Percentiles rank a stretch among this genome's conserved stretches.
These are phyloP conservation scores for Uloborus diversus DNA, from an alignment of 1,140 invertebrate genomes.

Conservation along the genomic window DNA sequence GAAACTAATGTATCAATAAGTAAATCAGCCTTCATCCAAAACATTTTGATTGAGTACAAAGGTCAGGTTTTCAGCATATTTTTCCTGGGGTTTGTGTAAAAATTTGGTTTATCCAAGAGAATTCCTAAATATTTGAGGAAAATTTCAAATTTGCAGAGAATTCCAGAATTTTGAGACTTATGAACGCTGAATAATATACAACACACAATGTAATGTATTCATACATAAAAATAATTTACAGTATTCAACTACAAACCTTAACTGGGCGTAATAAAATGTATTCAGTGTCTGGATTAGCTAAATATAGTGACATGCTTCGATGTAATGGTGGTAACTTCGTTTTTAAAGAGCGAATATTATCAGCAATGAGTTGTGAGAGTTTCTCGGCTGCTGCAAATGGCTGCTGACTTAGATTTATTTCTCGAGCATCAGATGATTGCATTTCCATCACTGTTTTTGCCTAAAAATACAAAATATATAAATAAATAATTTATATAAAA, in stretches of 20 bases:
- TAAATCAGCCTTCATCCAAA: too few relatives aligned
- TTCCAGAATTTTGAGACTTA: too few relatives aligned
- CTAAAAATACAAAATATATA: conserved; percentile 57
- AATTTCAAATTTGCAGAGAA: too few relatives aligned
- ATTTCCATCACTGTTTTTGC: conserved; percentile 64
- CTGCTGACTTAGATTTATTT: conserved; percentile 63
- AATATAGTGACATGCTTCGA: conserved; percentile 89
- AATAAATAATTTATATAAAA: neutral
- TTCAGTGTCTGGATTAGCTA: conserved; percentile 96
- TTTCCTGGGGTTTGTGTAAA: too few relatives aligned
- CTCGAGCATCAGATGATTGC: conserved; percentile 62
- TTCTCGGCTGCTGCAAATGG: conserved; percentile 68
- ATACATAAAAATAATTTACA: too few relatives aligned
- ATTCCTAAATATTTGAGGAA: too few relatives aligned
- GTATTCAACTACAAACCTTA: conserved; percentile 72
- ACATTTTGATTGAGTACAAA: too few relatives aligned
- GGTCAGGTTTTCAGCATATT: too few relatives aligned
- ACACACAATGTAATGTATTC: too few relatives aligned
- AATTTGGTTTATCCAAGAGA: too few relatives aligned
- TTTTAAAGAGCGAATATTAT: conserved; percentile 76
- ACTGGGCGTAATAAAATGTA: conserved; percentile 94
- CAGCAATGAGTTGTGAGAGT: conserved; percentile 66
- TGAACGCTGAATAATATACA: too few relatives aligned
- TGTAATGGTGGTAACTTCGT: conserved; percentile 81
- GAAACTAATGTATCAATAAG: too few relatives aligned